phyloP scores from a whole-genome alignment of 2,888 invertebrate species.

The Phlogophora meticulosa region DNA sequence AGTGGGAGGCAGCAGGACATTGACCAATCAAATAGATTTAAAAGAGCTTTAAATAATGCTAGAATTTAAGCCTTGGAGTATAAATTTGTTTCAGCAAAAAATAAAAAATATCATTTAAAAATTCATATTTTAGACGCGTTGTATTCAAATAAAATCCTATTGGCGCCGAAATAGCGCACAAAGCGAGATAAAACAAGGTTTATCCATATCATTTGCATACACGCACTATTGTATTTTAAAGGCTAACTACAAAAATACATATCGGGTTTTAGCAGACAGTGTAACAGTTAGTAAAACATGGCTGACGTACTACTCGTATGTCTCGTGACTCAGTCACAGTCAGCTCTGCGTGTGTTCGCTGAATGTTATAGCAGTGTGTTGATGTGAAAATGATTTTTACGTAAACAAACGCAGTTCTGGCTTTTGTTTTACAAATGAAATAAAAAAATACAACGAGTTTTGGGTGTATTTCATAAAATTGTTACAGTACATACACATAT shows the following conservation, averaged over 20 bases:
- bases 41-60: too few species aligned
- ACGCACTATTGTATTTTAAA: conserved; percentile 22
- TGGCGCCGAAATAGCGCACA: conserved; percentile 17
- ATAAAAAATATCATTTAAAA: not conserved
- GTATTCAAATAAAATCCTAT: conserved; percentile 37
- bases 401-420: not conserved
- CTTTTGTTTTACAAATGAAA: not conserved
- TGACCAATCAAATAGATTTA: too few species aligned
- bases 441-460: not conserved
- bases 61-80: not conserved
- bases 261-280: not conserved
- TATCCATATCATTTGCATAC: conserved; percentile 33
- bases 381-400: not conserved
- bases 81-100: conserved; percentile 10
- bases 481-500: too few species aligned
- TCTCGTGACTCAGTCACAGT: not conserved
- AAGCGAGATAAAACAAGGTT: conserved; percentile 40
- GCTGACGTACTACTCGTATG: not conserved
- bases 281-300: conserved; percentile 9
- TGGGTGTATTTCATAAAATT: too few species aligned
- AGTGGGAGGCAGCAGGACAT: too few species aligned
- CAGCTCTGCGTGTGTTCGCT: not conserved
- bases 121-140: conserved; percentile 5
- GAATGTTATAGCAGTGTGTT: not conserved
- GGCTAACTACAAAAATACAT: conserved; percentile 6